Evolutionary conservation across 2,113 vertebrate genomes (phyloP).

Genomic region (Antidorcas marsupialis): DNA sequence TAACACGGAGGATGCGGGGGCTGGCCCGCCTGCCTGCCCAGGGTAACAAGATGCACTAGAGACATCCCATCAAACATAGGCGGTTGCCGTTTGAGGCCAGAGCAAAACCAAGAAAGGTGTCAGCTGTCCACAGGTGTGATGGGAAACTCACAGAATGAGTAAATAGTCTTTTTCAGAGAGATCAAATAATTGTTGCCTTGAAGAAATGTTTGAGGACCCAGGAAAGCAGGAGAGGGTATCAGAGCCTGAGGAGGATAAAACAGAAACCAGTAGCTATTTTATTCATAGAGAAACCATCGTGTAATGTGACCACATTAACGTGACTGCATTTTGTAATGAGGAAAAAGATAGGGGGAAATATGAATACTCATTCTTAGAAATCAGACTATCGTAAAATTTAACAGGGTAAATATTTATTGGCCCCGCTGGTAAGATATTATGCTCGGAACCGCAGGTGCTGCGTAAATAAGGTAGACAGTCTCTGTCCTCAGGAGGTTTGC

Average conservation of each 20-base stretch:
- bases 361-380: neutral
- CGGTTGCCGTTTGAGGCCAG: neutral
- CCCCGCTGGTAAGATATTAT: neutral
- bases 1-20: too few relatives aligned
- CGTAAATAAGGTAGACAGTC: neutral
- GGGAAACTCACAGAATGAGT: neutral
- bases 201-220: neutral
- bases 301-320: neutral
- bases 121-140: neutral
- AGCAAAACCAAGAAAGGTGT: rapidly evolving
- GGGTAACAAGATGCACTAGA: neutral
- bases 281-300: neutral
- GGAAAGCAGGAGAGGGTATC: neutral
- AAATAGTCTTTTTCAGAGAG: neutral
- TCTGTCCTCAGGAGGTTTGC: neutral
- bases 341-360: neutral
- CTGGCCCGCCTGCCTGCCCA: neutral
- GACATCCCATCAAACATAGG: rapidly evolving
- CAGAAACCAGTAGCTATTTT: neutral
- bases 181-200: neutral
- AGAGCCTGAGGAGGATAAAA: neutral
- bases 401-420: neutral
- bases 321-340: neutral
- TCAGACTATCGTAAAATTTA: constrained; percentile 31
- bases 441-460: neutral